Evolutionary conservation across 2,797 vertebrate species (phyloP), one percentile per base, ranked within the genome.

Genomic region (Protonibea diacanthus): DNA sequence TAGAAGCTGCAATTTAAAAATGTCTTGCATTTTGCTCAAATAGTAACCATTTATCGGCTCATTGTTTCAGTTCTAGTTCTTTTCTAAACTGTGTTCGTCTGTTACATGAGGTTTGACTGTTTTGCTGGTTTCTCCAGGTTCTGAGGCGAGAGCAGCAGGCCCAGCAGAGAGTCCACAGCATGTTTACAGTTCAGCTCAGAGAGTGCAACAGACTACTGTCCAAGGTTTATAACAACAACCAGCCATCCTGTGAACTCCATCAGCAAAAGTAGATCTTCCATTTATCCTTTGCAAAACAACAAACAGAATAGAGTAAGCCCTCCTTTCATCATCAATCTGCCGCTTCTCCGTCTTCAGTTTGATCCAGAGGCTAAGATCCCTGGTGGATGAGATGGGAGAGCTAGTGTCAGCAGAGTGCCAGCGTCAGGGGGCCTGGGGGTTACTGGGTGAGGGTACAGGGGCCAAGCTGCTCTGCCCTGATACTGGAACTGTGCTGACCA

Each of bases 391-490:
- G 82, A 95, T 98, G 95, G 94, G 92, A 52, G 94, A 92, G 53
- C 62, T 89, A 18, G 76, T 96, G 33, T 92, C 89, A 21, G 87
- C 90, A 44, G 97, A 99, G 88, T 95, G 94, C 38, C 95, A 93
- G 38, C 93, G 93, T 57, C 93, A 96, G 76, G 96, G 94, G 25
- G 93, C 93, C 42, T 97, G 96, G 96, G 95, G 92, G 3, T 63
- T 96, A 38, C 81, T 97, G 69, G 96, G 96, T 21, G 94, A 96
- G 25, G 95, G 95, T 7, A 93, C 75, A 0, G 97, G 97, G 67
- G 96, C 95, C 0, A 91, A 94, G 48, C 93, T 97, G 53, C 91
- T 97, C 15, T 94, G 95, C 74, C 92, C 94, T 6, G 88, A 91
- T 56, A 93, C 94, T 61, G 95, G 92, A 66, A 73, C 68, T 18